These are phyloP conservation scores for Karalla daura DNA, from an alignment of 2,797 vertebrate species.

Conservation along the genomic window DNA sequence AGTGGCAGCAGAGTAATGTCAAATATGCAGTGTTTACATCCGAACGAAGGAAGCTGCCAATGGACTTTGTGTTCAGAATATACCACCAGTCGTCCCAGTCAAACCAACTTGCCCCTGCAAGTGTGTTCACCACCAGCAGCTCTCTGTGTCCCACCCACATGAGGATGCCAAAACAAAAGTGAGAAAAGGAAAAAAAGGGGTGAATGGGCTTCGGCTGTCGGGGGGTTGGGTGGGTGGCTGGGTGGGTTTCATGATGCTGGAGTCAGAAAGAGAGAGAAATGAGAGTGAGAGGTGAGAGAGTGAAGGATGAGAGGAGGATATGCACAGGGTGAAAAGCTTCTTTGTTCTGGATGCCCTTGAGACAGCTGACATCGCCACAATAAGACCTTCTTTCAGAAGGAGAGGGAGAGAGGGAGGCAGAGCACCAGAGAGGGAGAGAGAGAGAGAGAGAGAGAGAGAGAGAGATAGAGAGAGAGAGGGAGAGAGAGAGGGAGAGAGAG, in stretches of 20 bases:
- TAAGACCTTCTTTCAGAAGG: slow-evolving; percentile 80
- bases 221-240: slow-evolving; percentile 36
- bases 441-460: no score
- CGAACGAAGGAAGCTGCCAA: slow-evolving; percentile 39
- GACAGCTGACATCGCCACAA: slow-evolving; percentile 85
- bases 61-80: slow-evolving; percentile 35
- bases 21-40: slow-evolving; percentile 13
- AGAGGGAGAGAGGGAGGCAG: slow-evolving; percentile 63
- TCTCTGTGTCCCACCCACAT: neutral
- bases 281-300: slow-evolving; percentile 63
- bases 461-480: slow-evolving; percentile 67
- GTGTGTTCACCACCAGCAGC: slow-evolving; percentile 22
- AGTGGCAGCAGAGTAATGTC: slow-evolving; percentile 3
- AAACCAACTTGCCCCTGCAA: slow-evolving; percentile 18
- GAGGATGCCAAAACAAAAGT: slow-evolving; percentile 22
- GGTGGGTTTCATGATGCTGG: slow-evolving; percentile 47
- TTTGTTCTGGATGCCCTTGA: slow-evolving; percentile 86
- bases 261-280: slow-evolving; percentile 48
- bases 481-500: slow-evolving; percentile 50
- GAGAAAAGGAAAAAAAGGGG: neutral
- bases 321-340: slow-evolving; percentile 80
- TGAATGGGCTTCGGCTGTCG: no score
- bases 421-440: slow-evolving; percentile 47
- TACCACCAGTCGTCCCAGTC: slow-evolving; percentile 32
- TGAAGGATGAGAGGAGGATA: slow-evolving; percentile 72